Evolutionary conservation across 2,797 vertebrate species (phyloP), one percentile per base, ranked within the genome.

Genomic region (Hydrolagus colliei): DNA sequence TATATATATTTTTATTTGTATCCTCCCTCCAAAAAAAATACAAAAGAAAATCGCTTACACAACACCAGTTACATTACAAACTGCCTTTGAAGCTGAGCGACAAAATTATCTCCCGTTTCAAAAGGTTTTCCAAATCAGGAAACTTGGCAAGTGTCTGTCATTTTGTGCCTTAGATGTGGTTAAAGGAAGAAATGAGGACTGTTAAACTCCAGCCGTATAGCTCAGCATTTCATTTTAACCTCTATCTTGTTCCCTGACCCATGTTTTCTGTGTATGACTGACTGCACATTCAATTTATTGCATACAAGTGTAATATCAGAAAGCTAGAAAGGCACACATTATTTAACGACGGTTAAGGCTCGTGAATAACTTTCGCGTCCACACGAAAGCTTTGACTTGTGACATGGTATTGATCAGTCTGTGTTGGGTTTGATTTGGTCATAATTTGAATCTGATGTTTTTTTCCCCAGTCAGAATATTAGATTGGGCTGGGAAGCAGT

Each of bases 111-210:
- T 13, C 14, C 27, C 14, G 65, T 65, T 67, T 68, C 65, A 80
- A 80, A 65, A 65, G 65, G 1, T 2, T 71, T 84, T 71, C 79
- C 41, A 84, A 84, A 84, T 71, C 27, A 41, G 79, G 65, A 71
- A 84, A 71, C 65, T 82, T 82, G 79, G 79, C 79, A 84, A 52
- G 18, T 67, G 27, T 71, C 79, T 84, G 65, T 84, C 35, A 84
- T 84, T 84, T 71, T 84, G 16, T 35, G 11, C 16, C 22, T 71
- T 18, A 71, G 79, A 84, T 84, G 79, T 52, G 79, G 79, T 71
- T 35, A 84, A 6, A 71, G 79, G 11, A 84, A 63, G 62, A 84
- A 84, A 84, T 16, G 16, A 27, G 20, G 65, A 84, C 27, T 68
- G 32, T n/a, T 13, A 10, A 3, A 35, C 10, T 84, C 65, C 22